Conservation (phyloP, 2,113 vertebrate species). For the Pimephales promelas region DNA sequence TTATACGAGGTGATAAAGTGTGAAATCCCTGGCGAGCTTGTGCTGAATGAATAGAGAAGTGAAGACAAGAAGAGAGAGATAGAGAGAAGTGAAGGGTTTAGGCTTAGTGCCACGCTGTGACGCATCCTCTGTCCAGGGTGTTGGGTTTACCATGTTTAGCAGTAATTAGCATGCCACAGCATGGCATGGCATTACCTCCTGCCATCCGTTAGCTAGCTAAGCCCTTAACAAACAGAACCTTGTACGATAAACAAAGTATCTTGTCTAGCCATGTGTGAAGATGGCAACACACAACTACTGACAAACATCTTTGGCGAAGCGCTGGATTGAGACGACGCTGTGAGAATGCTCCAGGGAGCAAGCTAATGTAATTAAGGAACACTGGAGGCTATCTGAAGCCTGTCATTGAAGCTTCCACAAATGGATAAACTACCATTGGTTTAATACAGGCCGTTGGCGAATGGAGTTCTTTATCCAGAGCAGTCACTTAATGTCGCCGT, state of each 20-base stretch:
- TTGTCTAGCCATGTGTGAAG: neutral
- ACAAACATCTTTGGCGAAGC: neutral
- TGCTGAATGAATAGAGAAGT: slow-evolving; percentile 57
- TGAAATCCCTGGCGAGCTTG: slow-evolving; percentile 67
- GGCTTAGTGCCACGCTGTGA: slow-evolving; percentile 52
- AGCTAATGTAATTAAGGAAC: slow-evolving; percentile 18
- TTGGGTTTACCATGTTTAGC: slow-evolving; percentile 53
- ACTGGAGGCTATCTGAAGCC: neutral
- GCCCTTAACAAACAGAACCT: slow-evolving; percentile 34
- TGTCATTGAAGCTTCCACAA: neutral
- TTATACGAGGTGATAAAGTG: slow-evolving; percentile 63
- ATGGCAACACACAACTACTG: slow-evolving; percentile 14
- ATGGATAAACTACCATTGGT: neutral
- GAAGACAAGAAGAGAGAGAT: slow-evolving; percentile 28
- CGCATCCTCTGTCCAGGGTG: slow-evolving; percentile 45
- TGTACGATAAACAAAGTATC: slow-evolving; percentile 26
- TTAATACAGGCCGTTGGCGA: neutral
- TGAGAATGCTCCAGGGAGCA: neutral
- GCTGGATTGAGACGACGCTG: slow-evolving; percentile 14
- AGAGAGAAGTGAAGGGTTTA: slow-evolving; percentile 42
- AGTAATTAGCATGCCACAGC: slow-evolving; percentile 60
- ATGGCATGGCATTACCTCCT: slow-evolving; percentile 44
- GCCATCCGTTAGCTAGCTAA: slow-evolving; percentile 33
- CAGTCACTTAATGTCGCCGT: neutral
- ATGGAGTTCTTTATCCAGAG: neutral